Percentiles rank a stretch among this genome's conserved stretches.
Evolutionary conservation across 2,888 invertebrate genomes (phyloP).

Genomic region (Lochmaea capreae): DNA sequence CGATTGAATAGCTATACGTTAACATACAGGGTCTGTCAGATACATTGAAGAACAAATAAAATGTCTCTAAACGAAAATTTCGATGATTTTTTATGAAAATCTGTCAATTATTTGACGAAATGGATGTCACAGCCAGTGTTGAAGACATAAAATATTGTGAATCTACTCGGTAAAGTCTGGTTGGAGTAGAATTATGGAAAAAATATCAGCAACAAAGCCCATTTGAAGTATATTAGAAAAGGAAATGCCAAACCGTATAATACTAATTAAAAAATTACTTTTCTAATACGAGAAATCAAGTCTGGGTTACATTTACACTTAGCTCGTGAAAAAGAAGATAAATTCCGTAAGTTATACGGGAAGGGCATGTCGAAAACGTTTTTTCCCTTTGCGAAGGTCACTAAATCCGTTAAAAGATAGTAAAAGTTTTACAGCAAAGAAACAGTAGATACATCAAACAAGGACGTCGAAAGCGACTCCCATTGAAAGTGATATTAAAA

Average conservation of each 20-base stretch:
- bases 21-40: not conserved
- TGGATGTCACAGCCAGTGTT: too few species aligned
- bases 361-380: not conserved
- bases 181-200: too few species aligned
- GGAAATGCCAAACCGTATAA: too few species aligned
- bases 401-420: conserved; percentile 48
- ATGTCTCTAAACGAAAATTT: not conserved
- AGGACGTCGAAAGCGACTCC: conserved; percentile 23
- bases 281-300: too few species aligned
- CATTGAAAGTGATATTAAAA: conserved; percentile 46
- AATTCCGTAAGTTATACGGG: not conserved
- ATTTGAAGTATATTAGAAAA: too few species aligned
- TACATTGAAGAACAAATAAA: not conserved
- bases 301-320: too few species aligned
- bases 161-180: too few species aligned
- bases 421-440: conserved; percentile 40
- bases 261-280: too few species aligned
- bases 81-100: too few species aligned
- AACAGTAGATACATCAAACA: not conserved
- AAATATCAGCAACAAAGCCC: too few species aligned
- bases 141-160: too few species aligned
- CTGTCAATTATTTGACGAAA: too few species aligned
- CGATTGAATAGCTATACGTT: not conserved
- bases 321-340: not conserved
- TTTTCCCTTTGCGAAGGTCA: conserved; percentile 38